These are phyloP conservation scores for Diadophis punctatus DNA, from an alignment of 2,113 vertebrate genomes.

Conservation along the genomic window DNA sequence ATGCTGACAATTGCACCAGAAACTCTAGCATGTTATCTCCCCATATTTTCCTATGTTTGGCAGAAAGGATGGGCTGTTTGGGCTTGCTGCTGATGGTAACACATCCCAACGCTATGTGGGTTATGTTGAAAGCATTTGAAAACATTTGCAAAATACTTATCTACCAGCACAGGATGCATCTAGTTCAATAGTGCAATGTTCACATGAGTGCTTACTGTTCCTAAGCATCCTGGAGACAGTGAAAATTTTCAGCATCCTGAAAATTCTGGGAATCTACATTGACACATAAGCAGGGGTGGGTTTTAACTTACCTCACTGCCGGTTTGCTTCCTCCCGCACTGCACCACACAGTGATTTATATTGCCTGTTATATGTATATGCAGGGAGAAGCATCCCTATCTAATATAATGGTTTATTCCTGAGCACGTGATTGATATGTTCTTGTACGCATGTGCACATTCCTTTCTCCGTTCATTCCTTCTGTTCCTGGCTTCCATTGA, in stretches of 20 bases:
- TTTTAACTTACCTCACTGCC: too few species aligned
- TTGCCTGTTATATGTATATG: too few species aligned
- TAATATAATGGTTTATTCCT: too few species aligned
- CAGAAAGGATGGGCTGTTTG: not conserved
- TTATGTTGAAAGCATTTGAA: not conserved
- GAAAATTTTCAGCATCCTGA: not conserved
- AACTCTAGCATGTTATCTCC: not conserved
- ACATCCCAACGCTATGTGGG: not conserved
- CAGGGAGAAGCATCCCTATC: too few species aligned
- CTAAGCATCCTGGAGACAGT: not conserved
- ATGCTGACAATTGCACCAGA: not conserved
- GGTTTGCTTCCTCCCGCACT: too few species aligned
- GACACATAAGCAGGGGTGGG: not conserved
- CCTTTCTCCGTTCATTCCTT: too few species aligned
- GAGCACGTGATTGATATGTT: too few species aligned
- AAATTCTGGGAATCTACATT: not conserved
- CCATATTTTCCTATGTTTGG: not conserved
- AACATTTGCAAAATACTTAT: not conserved
- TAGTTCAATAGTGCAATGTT: not conserved
- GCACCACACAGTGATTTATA: too few species aligned
- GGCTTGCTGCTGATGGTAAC: not conserved
- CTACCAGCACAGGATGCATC: not conserved
- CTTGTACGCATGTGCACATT: too few species aligned
- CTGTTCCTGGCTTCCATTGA: too few species aligned
- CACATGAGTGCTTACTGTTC: not conserved